These are phyloP conservation scores for Mellivora capensis DNA, from an alignment of 2,113 vertebrate genomes.

Conservation along the genomic window DNA sequence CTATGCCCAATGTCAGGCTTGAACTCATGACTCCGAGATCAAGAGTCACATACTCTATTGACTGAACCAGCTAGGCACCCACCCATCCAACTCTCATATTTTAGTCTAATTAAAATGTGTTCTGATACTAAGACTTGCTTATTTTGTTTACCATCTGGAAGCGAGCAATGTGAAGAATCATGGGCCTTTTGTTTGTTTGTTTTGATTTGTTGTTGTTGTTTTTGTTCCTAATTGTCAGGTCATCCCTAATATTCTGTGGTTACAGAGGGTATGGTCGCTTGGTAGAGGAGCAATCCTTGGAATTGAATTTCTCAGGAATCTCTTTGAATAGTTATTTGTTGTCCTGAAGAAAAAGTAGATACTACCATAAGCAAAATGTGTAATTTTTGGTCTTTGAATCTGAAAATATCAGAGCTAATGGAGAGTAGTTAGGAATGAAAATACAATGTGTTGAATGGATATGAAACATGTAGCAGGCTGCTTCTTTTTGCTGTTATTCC, in stretches of 20 bases:
- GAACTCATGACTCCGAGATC: background rate
- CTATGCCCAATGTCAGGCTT: background rate
- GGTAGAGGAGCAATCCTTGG: background rate
- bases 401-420: background rate
- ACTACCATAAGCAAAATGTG: background rate
- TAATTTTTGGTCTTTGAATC: background rate
- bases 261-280: background rate
- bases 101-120: background rate
- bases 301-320: conserved; percentile 6
- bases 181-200: background rate
- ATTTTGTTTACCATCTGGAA: conserved; percentile 32
- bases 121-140: background rate
- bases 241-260: background rate
- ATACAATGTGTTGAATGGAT: background rate
- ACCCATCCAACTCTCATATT: background rate
- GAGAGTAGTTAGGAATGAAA: background rate
- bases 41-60: background rate
- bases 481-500: background rate
- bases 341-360: background rate
- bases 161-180: background rate
- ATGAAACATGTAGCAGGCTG: background rate
- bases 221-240: background rate
- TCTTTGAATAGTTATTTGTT: background rate
- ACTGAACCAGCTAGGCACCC: background rate
- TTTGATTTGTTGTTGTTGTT: background rate